Evolutionary conservation across 2,113 vertebrate species (phyloP).

Genomic region (Garra rufa): DNA sequence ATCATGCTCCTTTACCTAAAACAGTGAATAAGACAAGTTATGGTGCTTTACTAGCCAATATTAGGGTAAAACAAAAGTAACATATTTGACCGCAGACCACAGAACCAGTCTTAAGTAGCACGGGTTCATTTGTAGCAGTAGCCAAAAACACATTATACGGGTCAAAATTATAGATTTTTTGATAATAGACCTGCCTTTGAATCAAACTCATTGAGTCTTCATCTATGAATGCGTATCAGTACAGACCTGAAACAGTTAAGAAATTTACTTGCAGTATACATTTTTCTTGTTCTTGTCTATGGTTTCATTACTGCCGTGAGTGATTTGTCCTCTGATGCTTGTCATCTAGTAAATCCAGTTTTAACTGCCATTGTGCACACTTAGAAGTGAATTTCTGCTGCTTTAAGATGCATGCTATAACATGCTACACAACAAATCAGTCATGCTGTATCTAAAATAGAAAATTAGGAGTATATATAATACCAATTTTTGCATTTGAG

Average conservation of each 20-base stretch:
- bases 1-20: not conserved
- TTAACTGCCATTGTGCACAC: not conserved
- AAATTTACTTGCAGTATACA: not conserved
- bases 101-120: no score
- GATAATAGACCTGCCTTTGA: no score
- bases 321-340: not conserved
- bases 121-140: no score
- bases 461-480: not conserved
- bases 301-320: not conserved
- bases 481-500: not conserved
- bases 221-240: not conserved
- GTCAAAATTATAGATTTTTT: no score
- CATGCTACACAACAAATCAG: not conserved
- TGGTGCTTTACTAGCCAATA: no score
- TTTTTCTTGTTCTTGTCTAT: not conserved
- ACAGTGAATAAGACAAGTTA: not conserved
- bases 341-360: not conserved
- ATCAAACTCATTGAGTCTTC: no score
- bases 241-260: not conserved
- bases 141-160: no score
- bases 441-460: not conserved
- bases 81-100: no score
- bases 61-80: not conserved
- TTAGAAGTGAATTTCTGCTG: not conserved
- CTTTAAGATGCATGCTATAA: not conserved